Evolutionary conservation across 2,113 vertebrate species (phyloP).

Genomic region (human (Homo sapiens)): GRCh38 chr6:43503501-43504000

Average conservation of each 20-base stretch:
- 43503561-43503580: not conserved
- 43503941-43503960: not conserved
- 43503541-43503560: not conserved
- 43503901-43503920: not conserved
- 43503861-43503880: not conserved
- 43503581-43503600: accelerated
- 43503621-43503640: conserved; percentile 98
- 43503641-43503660: conserved; percentile 98
- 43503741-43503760: not conserved
- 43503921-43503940: not conserved
- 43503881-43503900: not conserved
- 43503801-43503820: not conserved
- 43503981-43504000: not conserved
- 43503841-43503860: not conserved
- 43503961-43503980: not conserved
- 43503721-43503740: accelerated
- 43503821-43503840: not conserved
- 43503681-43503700: conserved; percentile 99
- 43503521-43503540: not conserved
- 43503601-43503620: conserved; percentile 30
- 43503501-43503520: conserved; percentile 90
- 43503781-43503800: not conserved
- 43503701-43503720: conserved; percentile 91
- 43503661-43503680: conserved; percentile 99
- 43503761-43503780: not conserved